Conservation (phyloP, 2,797 vertebrate species). For the Tokudaia muenninki region DNA sequence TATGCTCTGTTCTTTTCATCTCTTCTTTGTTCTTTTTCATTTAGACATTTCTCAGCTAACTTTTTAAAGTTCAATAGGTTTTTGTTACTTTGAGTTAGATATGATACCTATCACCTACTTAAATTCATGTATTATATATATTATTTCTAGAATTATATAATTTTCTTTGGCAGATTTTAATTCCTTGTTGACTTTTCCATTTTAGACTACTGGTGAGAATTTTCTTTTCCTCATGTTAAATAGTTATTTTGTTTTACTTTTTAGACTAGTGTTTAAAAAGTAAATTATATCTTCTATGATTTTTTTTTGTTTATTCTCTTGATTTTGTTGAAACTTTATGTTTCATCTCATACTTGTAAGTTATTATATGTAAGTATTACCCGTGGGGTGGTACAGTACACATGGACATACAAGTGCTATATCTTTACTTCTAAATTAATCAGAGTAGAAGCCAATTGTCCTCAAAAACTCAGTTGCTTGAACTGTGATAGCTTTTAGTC, state of each 20-base stretch:
- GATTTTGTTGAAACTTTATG: slow-evolving; percentile 33
- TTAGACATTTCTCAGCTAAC: slow-evolving; percentile 24
- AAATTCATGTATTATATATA: slow-evolving; percentile 47
- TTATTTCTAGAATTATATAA: slow-evolving; percentile 47
- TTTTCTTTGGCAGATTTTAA: slow-evolving; percentile 33
- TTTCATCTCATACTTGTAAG: neutral
- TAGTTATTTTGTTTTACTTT: neutral
- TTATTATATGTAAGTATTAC: slow-evolving; percentile 20
- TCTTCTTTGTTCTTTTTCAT: neutral
- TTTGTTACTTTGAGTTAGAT: slow-evolving; percentile 28
- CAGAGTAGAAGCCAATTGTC: neutral
- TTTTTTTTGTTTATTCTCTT: slow-evolving; percentile 44
- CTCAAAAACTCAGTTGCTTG: neutral
- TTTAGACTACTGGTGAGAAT: neutral
- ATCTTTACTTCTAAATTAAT: neutral
- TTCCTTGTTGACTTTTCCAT: slow-evolving; percentile 21
- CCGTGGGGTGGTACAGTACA: neutral
- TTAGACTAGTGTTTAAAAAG: neutral
- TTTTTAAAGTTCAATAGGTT: slow-evolving; percentile 33
- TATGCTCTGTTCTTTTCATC: neutral
- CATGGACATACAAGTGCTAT: slow-evolving; percentile 32
- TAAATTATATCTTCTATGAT: neutral
- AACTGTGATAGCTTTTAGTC: neutral
- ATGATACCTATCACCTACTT: slow-evolving; percentile 32
- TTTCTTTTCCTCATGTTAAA: slow-evolving; percentile 16